Percentiles rank a stretch among this genome's conserved stretches.
Evolutionary conservation across 2,797 vertebrate genomes (phyloP).

Genomic region (Ambastaia sidthimunki): DNA sequence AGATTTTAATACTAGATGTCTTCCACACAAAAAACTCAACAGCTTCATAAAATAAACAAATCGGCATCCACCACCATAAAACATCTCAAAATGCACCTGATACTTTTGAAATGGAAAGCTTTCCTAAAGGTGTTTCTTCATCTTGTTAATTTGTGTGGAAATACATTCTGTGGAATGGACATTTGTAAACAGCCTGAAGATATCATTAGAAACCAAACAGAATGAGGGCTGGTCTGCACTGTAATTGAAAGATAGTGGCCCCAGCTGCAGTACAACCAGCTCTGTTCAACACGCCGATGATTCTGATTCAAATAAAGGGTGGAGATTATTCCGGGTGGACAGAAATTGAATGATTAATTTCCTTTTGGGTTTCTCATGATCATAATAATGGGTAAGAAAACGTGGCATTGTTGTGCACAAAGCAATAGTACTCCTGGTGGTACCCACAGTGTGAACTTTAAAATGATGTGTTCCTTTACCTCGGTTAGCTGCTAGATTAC

Average conservation of each 20-base stretch:
- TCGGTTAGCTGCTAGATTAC: conserved; percentile 65
- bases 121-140: conserved; percentile 40
- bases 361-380: conserved; percentile 46
- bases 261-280: conserved; percentile 49
- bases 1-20: too few relatives aligned
- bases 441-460: conserved; percentile 65
- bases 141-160: conserved; percentile 48
- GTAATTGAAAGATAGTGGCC: conserved; percentile 63
- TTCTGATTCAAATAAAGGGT: conserved; percentile 52
- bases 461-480: conserved; percentile 68
- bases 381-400: conserved; percentile 55
- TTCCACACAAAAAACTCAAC: neutral
- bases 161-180: conserved; percentile 42
- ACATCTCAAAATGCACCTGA: conserved; percentile 4
- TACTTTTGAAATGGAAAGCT: conserved; percentile 25
- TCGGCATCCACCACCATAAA: neutral
- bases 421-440: conserved; percentile 53
- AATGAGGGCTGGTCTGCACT: conserved; percentile 46
- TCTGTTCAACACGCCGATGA: conserved; percentile 41
- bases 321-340: conserved; percentile 61
- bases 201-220: conserved; percentile 55
- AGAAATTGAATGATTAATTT: conserved; percentile 59
- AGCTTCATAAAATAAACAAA: conserved; percentile 3
- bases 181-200: conserved; percentile 57
- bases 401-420: conserved; percentile 60